These are phyloP conservation scores for Cataglyphis hispanica DNA, from an alignment of 1,140 invertebrate genomes.

Conservation along the genomic window DNA sequence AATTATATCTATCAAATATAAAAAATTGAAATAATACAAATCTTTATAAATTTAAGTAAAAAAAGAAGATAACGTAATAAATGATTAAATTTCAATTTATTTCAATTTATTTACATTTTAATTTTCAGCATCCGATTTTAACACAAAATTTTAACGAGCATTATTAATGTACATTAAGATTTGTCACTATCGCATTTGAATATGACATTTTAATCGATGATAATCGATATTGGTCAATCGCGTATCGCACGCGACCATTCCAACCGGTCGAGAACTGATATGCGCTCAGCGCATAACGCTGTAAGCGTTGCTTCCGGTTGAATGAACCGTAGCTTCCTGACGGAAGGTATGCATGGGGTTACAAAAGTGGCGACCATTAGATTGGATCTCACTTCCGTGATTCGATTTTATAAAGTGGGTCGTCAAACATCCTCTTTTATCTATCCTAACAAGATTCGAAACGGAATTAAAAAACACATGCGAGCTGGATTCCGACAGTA, in stretches of 20 bases:
- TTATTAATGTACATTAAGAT: background rate
- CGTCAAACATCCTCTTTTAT: background rate
- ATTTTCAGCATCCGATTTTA: background rate
- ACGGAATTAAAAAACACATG: constrained; percentile 42
- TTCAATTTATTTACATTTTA: background rate
- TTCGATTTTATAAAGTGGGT: constrained; percentile 65
- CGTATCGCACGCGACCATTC: constrained; percentile 65
- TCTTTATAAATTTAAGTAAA: constrained; percentile 1
- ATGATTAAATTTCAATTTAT: background rate
- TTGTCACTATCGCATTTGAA: background rate
- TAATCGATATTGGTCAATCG: constrained; percentile 48
- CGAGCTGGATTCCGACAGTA: constrained; percentile 27
- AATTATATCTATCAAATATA: background rate
- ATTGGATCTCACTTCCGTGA: constrained; percentile 70
- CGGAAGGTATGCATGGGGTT: constrained; percentile 25
- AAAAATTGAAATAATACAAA: background rate
- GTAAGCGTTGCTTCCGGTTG: constrained; percentile 81
- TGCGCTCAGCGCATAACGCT: constrained; percentile 57
- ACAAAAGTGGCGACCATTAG: constrained; percentile 44
- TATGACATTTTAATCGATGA: background rate
- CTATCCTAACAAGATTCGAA: constrained; percentile 17
- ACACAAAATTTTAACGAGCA: background rate
- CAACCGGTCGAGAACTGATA: constrained; percentile 72
- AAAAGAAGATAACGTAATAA: background rate
- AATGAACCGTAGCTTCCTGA: constrained; percentile 79